Evolutionary conservation across 1,140 invertebrate genomes (phyloP).

Genomic region (Lethrus apterus): DNA sequence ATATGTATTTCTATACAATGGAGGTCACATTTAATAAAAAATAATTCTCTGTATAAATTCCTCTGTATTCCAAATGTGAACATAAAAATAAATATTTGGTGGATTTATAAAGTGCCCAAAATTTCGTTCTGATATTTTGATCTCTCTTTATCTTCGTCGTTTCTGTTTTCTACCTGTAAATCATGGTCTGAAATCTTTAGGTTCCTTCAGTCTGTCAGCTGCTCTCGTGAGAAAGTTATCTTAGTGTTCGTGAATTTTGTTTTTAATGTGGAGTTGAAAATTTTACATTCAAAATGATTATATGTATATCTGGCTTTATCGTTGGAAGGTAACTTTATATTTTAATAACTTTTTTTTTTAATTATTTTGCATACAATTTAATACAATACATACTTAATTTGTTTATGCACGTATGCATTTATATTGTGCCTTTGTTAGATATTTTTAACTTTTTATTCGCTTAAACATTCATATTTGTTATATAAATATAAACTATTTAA

Average conservation of each 20-base stretch:
- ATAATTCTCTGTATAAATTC: too few species aligned
- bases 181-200: slow-evolving; percentile 2
- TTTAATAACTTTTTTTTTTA: neutral
- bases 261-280: too few species aligned
- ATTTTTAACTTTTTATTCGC: too few species aligned
- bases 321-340: slow-evolving; percentile 47
- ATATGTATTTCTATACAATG: too few species aligned
- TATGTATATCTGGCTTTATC: slow-evolving; percentile 58
- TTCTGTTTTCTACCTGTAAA: slow-evolving; percentile 13
- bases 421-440: too few species aligned
- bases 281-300: slow-evolving; percentile 47
- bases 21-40: too few species aligned
- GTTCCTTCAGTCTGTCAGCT: slow-evolving; percentile 17
- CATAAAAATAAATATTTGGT: neutral
- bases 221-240: slow-evolving; percentile 4
- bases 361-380: too few species aligned
- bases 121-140: slow-evolving; percentile 11
- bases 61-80: too few species aligned
- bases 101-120: neutral
- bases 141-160: slow-evolving; percentile 14
- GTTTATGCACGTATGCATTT: too few species aligned
- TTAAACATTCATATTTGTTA: too few species aligned
- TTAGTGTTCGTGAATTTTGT: neutral
- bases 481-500: too few species aligned
- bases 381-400: too few species aligned